Percentiles rank a stretch among this genome's conserved stretches.
Evolutionary conservation across 2,888 invertebrate species (phyloP).

Genomic region (Ichneumon xanthorius): DNA sequence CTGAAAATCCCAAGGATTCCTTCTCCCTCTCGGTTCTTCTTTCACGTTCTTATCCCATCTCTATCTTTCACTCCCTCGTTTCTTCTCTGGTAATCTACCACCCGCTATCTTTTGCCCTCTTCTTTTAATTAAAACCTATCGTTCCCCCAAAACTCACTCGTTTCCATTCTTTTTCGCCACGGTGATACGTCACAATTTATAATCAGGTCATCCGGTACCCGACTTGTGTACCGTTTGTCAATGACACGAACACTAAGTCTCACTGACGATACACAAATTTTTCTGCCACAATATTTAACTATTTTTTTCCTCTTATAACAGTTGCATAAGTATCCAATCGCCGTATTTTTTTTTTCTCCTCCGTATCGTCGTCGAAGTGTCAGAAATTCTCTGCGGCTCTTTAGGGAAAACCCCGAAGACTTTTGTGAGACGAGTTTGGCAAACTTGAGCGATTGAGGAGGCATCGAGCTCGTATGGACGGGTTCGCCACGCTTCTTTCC

Average conservation of each 20-base stretch:
- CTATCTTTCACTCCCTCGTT: slow-evolving; percentile 46
- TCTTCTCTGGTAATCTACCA: slow-evolving; percentile 63
- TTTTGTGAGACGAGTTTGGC: neutral
- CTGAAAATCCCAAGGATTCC: slow-evolving; percentile 68
- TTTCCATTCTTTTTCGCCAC: slow-evolving; percentile 13
- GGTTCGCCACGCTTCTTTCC: neutral
- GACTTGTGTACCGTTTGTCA: slow-evolving; percentile 12
- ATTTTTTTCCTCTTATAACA: neutral
- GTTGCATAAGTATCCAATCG: neutral
- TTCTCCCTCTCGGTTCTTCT: slow-evolving; percentile 45
- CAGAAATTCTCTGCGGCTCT: neutral
- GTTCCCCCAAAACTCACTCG: slow-evolving; percentile 35
- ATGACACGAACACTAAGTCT: slow-evolving; percentile 1
- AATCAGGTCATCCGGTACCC: slow-evolving; percentile 42
- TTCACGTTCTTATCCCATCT: slow-evolving; percentile 56
- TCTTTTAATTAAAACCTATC: slow-evolving; percentile 69
- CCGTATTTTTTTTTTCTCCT: neutral
- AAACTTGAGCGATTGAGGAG: slow-evolving; percentile 45
- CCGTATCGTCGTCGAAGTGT: neutral
- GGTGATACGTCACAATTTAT: slow-evolving; percentile 50
- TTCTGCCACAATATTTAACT: neutral
- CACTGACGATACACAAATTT: slow-evolving; percentile 15
- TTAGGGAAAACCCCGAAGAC: neutral
- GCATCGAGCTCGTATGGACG: slow-evolving; percentile 8
- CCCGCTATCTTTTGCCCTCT: slow-evolving; percentile 62